Percentiles rank a stretch among this genome's conserved stretches.
Evolutionary conservation across 2,888 invertebrate species (phyloP).

Genomic region (Geophilus truncorum): DNA sequence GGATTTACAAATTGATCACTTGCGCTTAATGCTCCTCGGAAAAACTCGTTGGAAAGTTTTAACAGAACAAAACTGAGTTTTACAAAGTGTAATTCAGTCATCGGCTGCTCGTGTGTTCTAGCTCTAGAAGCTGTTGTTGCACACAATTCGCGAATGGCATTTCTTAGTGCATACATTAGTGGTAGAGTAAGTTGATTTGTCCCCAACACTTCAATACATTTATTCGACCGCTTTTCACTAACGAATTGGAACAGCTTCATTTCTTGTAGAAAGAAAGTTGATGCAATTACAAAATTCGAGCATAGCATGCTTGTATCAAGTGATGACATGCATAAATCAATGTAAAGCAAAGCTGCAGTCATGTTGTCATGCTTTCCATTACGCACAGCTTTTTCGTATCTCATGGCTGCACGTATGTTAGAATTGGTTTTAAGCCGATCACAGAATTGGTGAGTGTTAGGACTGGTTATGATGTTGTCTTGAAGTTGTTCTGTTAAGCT

Average conservation of each 20-base stretch:
- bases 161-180: neutral
- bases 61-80: neutral
- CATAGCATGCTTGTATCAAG: neutral
- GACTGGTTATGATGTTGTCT: neutral
- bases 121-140: neutral
- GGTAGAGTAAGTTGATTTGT: neutral
- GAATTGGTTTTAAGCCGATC: neutral
- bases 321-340: neutral
- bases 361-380: neutral
- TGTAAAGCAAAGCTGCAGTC: neutral
- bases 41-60: neutral
- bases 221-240: neutral
- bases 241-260: neutral
- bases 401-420: neutral
- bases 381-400: neutral
- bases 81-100: neutral
- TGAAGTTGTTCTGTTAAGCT: neutral
- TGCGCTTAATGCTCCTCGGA: neutral
- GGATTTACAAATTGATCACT: neutral
- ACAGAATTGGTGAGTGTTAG: neutral
- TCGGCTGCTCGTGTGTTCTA: neutral
- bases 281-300: neutral
- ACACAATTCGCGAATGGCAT: neutral
- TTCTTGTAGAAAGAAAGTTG: neutral
- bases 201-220: neutral